These are phyloP conservation scores for Temnothorax nylanderi DNA, from an alignment of 1,140 invertebrate species.

Conservation along the genomic window DNA sequence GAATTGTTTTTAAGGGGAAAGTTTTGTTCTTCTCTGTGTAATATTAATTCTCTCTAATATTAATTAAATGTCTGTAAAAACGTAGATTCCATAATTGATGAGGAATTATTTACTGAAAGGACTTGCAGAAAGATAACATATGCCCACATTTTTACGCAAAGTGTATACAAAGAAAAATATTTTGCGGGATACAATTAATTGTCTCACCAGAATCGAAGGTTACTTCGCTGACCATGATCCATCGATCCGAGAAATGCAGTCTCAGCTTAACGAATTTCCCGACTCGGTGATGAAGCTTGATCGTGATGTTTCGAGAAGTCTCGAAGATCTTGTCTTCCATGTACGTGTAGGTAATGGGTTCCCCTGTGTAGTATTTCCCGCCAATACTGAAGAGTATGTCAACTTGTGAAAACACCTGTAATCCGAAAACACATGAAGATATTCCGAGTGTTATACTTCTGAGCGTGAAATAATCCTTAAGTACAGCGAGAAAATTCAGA, in stretches of 20 bases:
- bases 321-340: conserved; percentile 94
- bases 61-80: background rate
- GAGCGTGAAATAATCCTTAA: background rate
- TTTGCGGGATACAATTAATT: background rate
- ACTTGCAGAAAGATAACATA: background rate
- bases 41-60: background rate
- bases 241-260: conserved; percentile 92
- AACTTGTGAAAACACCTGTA: conserved; percentile 92
- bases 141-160: background rate
- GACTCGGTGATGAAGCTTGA: conserved; percentile 93
- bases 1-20: background rate
- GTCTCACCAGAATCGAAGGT: conserved; percentile 91
- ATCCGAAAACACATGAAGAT: conserved; percentile 8
- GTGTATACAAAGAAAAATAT: background rate
- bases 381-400: conserved; percentile 94
- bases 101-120: background rate
- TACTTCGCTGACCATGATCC: conserved; percentile 96
- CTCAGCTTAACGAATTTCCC: conserved; percentile 93
- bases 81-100: background rate
- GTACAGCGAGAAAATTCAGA: too few species aligned
- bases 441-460: background rate
- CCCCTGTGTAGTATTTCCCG: conserved; percentile 91
- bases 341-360: conserved; percentile 91
- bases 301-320: conserved; percentile 92
- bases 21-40: background rate